Evolutionary conservation across 2,888 invertebrate species (phyloP), one percentile per base, ranked within the genome.

Genomic region (Dryococelus australis): DNA sequence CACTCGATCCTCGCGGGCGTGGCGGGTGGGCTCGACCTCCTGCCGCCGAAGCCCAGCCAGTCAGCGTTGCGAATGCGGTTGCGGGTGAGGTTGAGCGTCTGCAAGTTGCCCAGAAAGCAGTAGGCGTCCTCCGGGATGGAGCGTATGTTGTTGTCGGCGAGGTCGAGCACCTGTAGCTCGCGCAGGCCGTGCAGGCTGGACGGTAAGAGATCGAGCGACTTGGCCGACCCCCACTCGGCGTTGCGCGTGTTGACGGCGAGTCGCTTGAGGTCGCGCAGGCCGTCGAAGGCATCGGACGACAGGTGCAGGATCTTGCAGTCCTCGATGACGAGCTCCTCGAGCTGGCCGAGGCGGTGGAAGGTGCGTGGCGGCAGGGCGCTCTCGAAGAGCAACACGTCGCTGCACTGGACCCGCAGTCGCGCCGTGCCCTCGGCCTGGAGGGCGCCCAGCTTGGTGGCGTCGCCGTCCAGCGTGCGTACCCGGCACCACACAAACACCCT

Each of bases 81-180:
- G 90, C 95, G 94, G 86, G 98, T 98, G 91, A 98, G 94, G 94
- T 98, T 98, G 86, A 98, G 93, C 89, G 96, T 94, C 92, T 97
- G 96, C 88, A 98, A 93, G 92, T 96, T 97, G 90, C 95, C 95
- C 91, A 97, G 93, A 84, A 95, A 95, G 93, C 98, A 98, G 92
- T 97, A 96, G 89, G 95, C 95, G 90, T 95, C 96, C 90, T 96
- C 96, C 84, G 97, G 97, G 91, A 98, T 92, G 89, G 95, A 95
- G 90, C 96, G 95, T 89, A 98, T 95, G 93, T 97, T 97, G 93
- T 97, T 98, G 93, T 96, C 95, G 91, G 96, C 95, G 92, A 98
- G 93, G 93, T 97, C 96, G 91, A 98, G 93, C 88, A 95, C 94
- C 92, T 96, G 96, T 86, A 98, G 93, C 92, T 97, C 97, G 91